These are phyloP conservation scores for Diadophis punctatus DNA, from an alignment of 2,113 vertebrate genomes.

Conservation along the genomic window DNA sequence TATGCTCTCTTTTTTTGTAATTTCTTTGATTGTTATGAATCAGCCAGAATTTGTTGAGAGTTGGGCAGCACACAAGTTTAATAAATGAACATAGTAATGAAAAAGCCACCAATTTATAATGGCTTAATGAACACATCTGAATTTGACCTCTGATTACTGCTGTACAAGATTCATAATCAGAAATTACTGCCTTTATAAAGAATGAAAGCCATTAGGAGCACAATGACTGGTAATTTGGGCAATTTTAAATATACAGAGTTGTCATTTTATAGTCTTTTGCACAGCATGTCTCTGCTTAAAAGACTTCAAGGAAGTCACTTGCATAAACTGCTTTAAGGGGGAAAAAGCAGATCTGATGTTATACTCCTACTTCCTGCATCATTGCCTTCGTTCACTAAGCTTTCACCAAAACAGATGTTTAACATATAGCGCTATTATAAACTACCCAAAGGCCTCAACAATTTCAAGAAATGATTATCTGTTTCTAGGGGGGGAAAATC, in stretches of 20 bases:
- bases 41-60: background rate
- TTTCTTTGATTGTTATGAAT: background rate
- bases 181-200: background rate
- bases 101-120: background rate
- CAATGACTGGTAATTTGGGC: background rate
- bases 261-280: background rate
- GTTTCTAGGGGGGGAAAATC: background rate
- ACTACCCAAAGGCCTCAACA: background rate
- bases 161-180: background rate
- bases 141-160: background rate
- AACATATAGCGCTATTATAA: background rate
- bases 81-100: background rate
- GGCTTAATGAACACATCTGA: background rate
- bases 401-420: background rate
- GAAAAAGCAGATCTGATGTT: background rate
- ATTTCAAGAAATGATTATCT: background rate
- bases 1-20: background rate
- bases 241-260: background rate
- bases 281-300: background rate
- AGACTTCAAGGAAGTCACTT: conserved; percentile 19
- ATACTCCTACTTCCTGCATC: background rate
- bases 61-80: background rate
- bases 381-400: background rate
- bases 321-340: conserved; percentile 8
- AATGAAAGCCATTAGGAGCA: background rate